Evolutionary conservation across 2,888 invertebrate genomes (phyloP).

Genomic region (Stictocephala bisonia): DNA sequence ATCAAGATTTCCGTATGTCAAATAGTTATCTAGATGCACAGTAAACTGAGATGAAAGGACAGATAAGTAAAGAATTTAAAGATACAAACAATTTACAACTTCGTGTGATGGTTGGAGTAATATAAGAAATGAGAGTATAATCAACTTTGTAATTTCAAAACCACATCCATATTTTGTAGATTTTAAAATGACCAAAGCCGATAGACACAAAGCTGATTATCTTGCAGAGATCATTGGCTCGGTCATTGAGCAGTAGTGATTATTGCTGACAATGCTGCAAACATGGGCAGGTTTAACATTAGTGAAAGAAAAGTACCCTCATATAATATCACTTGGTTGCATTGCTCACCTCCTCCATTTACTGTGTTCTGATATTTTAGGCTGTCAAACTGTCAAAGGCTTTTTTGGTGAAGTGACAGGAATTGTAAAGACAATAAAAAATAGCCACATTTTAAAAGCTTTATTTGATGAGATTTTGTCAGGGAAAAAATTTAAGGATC

Average conservation of each 20-base stretch:
- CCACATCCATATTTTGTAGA: slow-evolving; percentile 51
- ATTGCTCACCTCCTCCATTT: slow-evolving; percentile 51
- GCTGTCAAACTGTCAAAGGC: slow-evolving; percentile 40
- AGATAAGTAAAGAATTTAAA: background rate
- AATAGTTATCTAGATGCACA: background rate
- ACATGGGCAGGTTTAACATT: slow-evolving; percentile 40
- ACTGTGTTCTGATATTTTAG: slow-evolving; percentile 46
- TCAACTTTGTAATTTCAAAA: slow-evolving; percentile 49
- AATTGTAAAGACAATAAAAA: slow-evolving; percentile 48
- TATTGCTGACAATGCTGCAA: slow-evolving; percentile 50
- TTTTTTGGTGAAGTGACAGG: slow-evolving; percentile 42
- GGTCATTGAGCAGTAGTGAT: slow-evolving; percentile 49
- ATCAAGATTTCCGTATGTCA: slow-evolving; percentile 24
- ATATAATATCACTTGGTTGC: slow-evolving; percentile 43
- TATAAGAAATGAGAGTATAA: slow-evolving; percentile 50
- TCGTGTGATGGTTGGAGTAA: slow-evolving; percentile 30
- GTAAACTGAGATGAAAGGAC: slow-evolving; percentile 15
- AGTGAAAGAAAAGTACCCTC: slow-evolving; percentile 41
- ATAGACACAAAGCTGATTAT: slow-evolving; percentile 48
- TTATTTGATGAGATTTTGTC: slow-evolving; percentile 28
- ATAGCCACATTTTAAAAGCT: slow-evolving; percentile 38
- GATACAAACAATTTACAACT: slow-evolving; percentile 16
- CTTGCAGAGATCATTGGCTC: slow-evolving; percentile 43
- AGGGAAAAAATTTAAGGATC: slow-evolving; percentile 40
- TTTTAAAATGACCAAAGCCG: slow-evolving; percentile 45